Evolutionary conservation across 2,888 invertebrate species (phyloP).

Genomic region (Pheosia tremula): DNA sequence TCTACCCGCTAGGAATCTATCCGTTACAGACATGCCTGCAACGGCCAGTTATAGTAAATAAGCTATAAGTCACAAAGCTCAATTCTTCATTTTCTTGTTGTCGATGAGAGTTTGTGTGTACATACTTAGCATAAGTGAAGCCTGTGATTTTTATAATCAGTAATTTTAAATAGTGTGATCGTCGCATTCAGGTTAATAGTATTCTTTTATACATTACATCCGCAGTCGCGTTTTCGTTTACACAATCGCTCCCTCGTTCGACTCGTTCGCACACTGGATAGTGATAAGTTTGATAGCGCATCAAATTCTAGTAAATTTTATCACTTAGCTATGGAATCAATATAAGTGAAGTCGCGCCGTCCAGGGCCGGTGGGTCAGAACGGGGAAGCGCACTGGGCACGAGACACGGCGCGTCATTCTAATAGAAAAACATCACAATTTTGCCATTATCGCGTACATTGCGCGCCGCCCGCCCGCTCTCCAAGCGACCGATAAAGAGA

Average conservation of each 20-base stretch:
- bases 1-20: conserved; percentile 56
- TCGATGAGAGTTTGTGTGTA: conserved; percentile 80
- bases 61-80: conserved; percentile 76
- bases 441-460: conserved; percentile 75
- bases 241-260: conserved; percentile 43
- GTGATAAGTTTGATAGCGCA: conserved; percentile 40
- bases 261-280: conserved; percentile 46
- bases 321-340: conserved; percentile 35
- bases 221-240: conserved; percentile 39
- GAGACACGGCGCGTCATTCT: conserved; percentile 45
- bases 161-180: conserved; percentile 65
- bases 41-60: conserved; percentile 62
- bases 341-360: conserved; percentile 29
- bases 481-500: conserved; percentile 75
- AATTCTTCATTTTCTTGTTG: conserved; percentile 73
- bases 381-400: conserved; percentile 35
- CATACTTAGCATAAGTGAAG: conserved; percentile 81
- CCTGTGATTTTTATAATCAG: conserved; percentile 74
- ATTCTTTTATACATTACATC: conserved; percentile 44
- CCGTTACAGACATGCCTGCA: conserved; percentile 54
- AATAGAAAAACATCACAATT: conserved; percentile 82
- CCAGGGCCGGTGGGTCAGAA: conserved; percentile 41
- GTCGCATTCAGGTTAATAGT: conserved; percentile 59
- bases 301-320: conserved; percentile 34
- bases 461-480: conserved; percentile 64